Evolutionary conservation across 2,888 invertebrate species (phyloP), one percentile per base, ranked within the genome.

Genomic region (Polydrusus cervinus): DNA sequence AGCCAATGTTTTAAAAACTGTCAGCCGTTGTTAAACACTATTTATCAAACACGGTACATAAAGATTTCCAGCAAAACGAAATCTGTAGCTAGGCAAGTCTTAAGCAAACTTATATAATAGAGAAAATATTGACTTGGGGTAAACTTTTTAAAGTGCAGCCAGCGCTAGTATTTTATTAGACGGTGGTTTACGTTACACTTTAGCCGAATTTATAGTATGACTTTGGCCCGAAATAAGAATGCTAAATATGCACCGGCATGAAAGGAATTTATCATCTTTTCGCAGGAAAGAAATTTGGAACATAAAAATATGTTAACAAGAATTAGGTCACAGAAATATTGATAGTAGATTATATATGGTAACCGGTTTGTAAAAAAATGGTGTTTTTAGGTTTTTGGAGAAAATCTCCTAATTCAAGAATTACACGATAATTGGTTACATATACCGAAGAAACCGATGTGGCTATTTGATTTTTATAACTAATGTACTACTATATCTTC

Each of bases 111-210:
- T 62, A 60, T 53, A 70, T 74, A 70, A 74, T 74, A 64, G 74
- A 49, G 74, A 74, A 74, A 74, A 74, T 74, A 74, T 74, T 70
- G 74, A 65, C 74, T 70, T 47, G 49, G 64, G 62, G 45, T 53
- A 64, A 67, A 64, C 69, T 60, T 74, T 47, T 34, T 65, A 69
- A 45, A 70, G 70, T 70, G 65, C 60, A 69, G 34, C 49, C 49
- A 16, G 47, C 14, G n/a, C n/a, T 25, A 57, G 47, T 74, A 65
- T 70, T 69, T 65, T 74, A 70, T 74, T 57, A 65, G 60, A 74
- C 38, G 53, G 57, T 38, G 57, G 57, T 38, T 11, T 60, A 60
- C 38, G 57, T 60, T 60, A 60, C 38, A 38, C 57, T 60, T 60
- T 60, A 60, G 16, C 38, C 38, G 16, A 60, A 60, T 60, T 60